Percentiles rank a stretch among this genome's conserved stretches.
phyloP scores from a whole-genome alignment of 2,888 invertebrate genomes.

The Sinohyriopsis cumingii region DNA sequence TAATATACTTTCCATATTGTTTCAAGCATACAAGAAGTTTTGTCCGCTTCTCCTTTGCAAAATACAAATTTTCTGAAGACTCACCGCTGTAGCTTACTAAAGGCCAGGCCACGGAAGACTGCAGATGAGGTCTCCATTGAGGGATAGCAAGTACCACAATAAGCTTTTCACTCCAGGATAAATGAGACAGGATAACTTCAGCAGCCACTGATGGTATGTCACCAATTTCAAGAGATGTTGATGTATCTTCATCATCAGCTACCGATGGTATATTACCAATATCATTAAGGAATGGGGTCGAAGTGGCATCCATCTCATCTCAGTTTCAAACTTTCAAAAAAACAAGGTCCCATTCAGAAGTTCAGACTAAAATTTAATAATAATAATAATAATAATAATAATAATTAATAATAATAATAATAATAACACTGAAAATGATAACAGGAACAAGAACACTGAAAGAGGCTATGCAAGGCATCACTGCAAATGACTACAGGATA shows the following conservation, averaged over 20 bases:
- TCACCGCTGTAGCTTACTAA: conserved; percentile 36
- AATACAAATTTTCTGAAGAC: conserved; percentile 48
- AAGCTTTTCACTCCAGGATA: conserved; percentile 47
- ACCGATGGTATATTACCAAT: no score
- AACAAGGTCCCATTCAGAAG: no score
- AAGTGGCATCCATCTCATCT: no score
- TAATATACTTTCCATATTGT: conserved; percentile 45
- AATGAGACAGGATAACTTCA: conserved; percentile 36
- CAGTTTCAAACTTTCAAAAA: no score
- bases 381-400: no score
- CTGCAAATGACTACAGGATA: no score
- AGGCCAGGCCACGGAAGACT: conserved; percentile 40
- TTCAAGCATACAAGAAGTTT: conserved; percentile 41
- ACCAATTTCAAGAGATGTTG: conserved; percentile 6
- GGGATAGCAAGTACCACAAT: conserved; percentile 26
- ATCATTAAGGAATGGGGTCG: no score
- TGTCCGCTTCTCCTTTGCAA: conserved; percentile 41
- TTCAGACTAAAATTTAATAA: no score
- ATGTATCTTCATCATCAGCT: neutral
- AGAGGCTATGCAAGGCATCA: no score
- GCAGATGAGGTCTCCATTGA: conserved; percentile 32
- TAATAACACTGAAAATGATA: no score
- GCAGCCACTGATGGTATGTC: conserved; percentile 44
- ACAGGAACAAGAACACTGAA: no score
- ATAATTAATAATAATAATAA: no score